These are phyloP conservation scores for Temnothorax ravouxi DNA, from an alignment of 2,888 invertebrate species.

Conservation along the genomic window DNA sequence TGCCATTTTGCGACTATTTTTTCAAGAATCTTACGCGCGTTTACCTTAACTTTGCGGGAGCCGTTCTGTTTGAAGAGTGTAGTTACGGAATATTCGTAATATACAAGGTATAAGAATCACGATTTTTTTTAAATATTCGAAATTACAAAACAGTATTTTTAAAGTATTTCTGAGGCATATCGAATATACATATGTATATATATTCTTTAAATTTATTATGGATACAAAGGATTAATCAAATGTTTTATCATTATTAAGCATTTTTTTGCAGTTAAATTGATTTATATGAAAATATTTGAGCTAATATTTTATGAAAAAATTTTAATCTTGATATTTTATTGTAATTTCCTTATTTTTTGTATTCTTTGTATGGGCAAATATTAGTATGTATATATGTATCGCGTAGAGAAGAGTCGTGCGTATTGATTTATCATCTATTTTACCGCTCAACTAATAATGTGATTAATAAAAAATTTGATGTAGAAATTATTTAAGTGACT, in stretches of 20 bases:
- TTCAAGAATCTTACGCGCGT: neutral
- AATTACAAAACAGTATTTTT: neutral
- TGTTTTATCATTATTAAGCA: neutral
- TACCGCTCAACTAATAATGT: neutral
- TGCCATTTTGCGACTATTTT: neutral
- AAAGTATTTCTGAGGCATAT: neutral
- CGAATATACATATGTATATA: neutral
- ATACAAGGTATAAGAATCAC: neutral
- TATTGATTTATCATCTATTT: neutral
- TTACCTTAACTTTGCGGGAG: neutral
- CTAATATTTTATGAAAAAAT: neutral
- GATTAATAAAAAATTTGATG: neutral
- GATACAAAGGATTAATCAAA: neutral
- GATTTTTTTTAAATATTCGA: neutral
- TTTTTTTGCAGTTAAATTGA: neutral
- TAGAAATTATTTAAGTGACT: neutral
- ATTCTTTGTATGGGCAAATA: neutral
- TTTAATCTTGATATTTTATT: conserved; percentile 4
- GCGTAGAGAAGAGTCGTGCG: neutral
- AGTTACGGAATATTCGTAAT: neutral
- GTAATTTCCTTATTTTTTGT: neutral
- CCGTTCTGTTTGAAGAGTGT: neutral
- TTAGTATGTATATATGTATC: neutral
- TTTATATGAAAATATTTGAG: neutral
- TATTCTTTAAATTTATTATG: neutral